Conservation (phyloP, 2,888 invertebrate species). For the Erebia palarica region DNA sequence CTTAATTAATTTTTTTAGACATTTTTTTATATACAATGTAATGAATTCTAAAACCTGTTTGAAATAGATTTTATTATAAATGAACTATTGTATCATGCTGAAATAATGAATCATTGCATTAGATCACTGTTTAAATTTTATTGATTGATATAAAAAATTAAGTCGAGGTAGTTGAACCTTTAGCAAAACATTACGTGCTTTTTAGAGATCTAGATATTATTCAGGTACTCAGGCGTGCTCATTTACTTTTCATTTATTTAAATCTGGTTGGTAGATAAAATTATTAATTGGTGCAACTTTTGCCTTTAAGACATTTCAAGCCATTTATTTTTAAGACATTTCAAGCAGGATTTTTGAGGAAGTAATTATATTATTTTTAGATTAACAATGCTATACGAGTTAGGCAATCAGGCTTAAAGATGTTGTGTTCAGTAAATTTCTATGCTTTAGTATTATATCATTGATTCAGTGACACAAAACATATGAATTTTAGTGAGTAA, state of each 20-base stretch:
- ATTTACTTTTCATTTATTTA: conserved; percentile 9
- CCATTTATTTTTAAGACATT: too few relatives aligned
- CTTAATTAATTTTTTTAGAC: neutral
- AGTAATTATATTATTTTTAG: too few relatives aligned
- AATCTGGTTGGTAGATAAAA: neutral
- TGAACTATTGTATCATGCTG: conserved; percentile 15
- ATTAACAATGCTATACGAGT: too few relatives aligned
- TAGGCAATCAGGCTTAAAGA: too few relatives aligned
- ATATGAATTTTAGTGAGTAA: conserved; percentile 59
- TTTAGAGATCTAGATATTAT: conserved; percentile 16
- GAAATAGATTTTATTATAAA: conserved; percentile 1
- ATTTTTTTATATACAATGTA: neutral
- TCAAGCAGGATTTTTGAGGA: too few relatives aligned
- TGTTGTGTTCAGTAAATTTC: neutral
- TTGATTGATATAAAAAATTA: conserved; percentile 28
- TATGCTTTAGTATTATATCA: conserved; percentile 7
- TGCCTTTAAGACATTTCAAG: too few relatives aligned
- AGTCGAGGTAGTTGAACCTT: conserved; percentile 39
- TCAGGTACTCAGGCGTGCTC: neutral
- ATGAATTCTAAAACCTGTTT: neutral
- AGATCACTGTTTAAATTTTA: conserved; percentile 46
- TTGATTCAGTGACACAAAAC: conserved; percentile 50
- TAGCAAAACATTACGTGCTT: conserved; percentile 39
- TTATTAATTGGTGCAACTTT: too few relatives aligned
- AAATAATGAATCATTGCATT: conserved; percentile 44